These are phyloP conservation scores for Salvelinus fontinalis DNA, from an alignment of 2,113 vertebrate species.

Conservation along the genomic window DNA sequence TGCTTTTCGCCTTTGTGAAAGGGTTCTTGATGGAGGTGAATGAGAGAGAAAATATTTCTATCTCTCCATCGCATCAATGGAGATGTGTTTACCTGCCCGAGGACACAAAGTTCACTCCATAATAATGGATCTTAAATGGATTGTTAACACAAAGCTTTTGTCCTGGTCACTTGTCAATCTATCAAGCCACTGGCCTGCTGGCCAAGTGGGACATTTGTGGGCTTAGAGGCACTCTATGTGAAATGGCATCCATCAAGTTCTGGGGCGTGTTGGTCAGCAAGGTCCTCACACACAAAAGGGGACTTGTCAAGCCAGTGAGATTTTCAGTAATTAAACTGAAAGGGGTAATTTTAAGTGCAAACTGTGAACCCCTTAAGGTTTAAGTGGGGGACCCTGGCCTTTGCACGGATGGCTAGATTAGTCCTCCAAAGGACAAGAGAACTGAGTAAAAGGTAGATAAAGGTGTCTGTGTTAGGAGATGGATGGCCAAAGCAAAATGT, in stretches of 20 bases:
- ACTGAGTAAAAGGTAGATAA: constrained; percentile 9
- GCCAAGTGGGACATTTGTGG: constrained; percentile 59
- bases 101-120: constrained; percentile 80
- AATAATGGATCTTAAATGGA: constrained; percentile 93
- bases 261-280: constrained; percentile 66
- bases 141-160: constrained; percentile 93
- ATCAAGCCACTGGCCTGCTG: constrained; percentile 70
- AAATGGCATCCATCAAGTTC: constrained; percentile 72
- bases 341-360: constrained; percentile 60
- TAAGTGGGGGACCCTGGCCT: constrained; percentile 32
- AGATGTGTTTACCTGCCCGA: constrained; percentile 91
- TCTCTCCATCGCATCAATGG: constrained; percentile 92
- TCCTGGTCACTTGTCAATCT: constrained; percentile 85
- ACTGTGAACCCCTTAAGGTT: constrained; percentile 34
- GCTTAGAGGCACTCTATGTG: constrained; percentile 68
- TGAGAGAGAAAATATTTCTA: constrained; percentile 87
- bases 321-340: constrained; percentile 63
- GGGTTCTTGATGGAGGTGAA: constrained; percentile 85
- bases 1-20: constrained; percentile 87
- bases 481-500: constrained; percentile 26
- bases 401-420: constrained; percentile 11
- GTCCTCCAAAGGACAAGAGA: not conserved
- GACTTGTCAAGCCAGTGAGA: constrained; percentile 51
- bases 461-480: constrained; percentile 28
- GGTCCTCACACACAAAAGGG: constrained; percentile 47